phyloP scores from a whole-genome alignment of 2,797 vertebrate genomes.

The Chromis chromis region DNA sequence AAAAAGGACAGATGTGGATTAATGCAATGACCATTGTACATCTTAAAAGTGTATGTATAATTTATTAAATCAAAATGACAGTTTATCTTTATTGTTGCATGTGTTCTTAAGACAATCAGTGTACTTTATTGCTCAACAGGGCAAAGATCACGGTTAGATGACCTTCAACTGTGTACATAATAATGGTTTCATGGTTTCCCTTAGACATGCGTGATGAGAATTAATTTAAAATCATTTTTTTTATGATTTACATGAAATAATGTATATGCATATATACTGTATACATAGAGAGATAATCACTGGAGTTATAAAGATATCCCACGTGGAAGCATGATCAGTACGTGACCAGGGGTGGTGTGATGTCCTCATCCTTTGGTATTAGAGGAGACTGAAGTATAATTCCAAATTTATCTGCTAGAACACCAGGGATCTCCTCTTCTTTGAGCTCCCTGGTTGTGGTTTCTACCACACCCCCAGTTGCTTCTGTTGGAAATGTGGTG shows the following conservation, averaged over 20 bases:
- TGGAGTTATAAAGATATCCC: not conserved
- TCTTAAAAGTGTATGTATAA: slow-evolving; percentile 96
- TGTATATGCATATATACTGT: too few relatives aligned
- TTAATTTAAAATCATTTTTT: not conserved
- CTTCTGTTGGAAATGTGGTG: slow-evolving; percentile 57
- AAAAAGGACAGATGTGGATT: slow-evolving; percentile 82
- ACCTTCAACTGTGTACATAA: not conserved
- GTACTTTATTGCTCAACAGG: not conserved
- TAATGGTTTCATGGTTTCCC: not conserved
- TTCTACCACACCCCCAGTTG: slow-evolving; percentile 41
- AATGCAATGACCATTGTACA: slow-evolving; percentile 97
- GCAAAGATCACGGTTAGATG: not conserved
- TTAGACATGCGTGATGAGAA: not conserved
- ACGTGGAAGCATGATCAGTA: slow-evolving; percentile 55
- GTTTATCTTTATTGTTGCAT: slow-evolving; percentile 87
- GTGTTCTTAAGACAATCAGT: slow-evolving; percentile 1
- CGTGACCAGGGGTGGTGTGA: slow-evolving; percentile 52
- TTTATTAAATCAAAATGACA: slow-evolving; percentile 99
- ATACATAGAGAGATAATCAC: too few relatives aligned
- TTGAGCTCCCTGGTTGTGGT: slow-evolving; percentile 64
- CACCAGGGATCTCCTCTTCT: slow-evolving; percentile 79
- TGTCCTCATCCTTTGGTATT: slow-evolving; percentile 78
- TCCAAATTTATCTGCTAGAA: slow-evolving; percentile 81
- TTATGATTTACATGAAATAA: too few relatives aligned
- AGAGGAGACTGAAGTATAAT: slow-evolving; percentile 73